Evolutionary conservation across 2,113 vertebrate species (phyloP).

Genomic region (Paralichthys olivaceus): DNA sequence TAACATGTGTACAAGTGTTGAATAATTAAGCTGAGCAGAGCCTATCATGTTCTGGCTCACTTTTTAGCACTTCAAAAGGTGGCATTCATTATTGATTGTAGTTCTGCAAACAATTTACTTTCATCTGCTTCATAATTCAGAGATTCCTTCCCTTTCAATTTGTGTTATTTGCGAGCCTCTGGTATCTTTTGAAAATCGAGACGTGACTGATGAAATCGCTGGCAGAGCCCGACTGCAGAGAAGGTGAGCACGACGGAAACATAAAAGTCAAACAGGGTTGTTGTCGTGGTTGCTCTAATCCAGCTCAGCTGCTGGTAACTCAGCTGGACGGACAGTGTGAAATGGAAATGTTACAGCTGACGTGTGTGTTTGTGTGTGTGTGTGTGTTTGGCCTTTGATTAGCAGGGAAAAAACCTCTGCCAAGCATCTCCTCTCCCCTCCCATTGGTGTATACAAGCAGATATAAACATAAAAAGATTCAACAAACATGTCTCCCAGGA

Average conservation of each 20-base stretch:
- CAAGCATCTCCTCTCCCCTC: background rate
- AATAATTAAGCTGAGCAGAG: constrained; percentile 75
- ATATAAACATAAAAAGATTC: no score
- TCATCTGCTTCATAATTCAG: constrained; percentile 77
- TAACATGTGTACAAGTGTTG: constrained; percentile 50
- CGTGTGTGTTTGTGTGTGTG: background rate
- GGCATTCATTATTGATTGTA: constrained; percentile 79
- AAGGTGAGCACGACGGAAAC: constrained; percentile 30
- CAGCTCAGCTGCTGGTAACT: constrained; percentile 12
- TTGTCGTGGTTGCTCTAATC: constrained; percentile 21
- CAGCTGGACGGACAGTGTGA: constrained; percentile 24
- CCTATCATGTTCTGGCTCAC: constrained; percentile 78
- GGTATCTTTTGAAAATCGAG: constrained; percentile 21
- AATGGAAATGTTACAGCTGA: constrained; percentile 32
- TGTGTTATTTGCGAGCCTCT: constrained; percentile 17
- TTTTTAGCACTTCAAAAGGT: constrained; percentile 79
- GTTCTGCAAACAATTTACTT: constrained; percentile 76
- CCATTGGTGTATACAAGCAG: no score
- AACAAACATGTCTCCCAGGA: no score
- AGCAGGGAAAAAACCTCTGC: background rate
- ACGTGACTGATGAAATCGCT: constrained; percentile 8
- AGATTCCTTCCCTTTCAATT: constrained; percentile 59
- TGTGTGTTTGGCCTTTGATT: constrained; percentile 1
- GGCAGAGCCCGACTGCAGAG: background rate
- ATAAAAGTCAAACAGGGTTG: constrained; percentile 9